Evolutionary conservation across 2,888 invertebrate species (phyloP).

Genomic region (Cosmorhoe ocellata): DNA sequence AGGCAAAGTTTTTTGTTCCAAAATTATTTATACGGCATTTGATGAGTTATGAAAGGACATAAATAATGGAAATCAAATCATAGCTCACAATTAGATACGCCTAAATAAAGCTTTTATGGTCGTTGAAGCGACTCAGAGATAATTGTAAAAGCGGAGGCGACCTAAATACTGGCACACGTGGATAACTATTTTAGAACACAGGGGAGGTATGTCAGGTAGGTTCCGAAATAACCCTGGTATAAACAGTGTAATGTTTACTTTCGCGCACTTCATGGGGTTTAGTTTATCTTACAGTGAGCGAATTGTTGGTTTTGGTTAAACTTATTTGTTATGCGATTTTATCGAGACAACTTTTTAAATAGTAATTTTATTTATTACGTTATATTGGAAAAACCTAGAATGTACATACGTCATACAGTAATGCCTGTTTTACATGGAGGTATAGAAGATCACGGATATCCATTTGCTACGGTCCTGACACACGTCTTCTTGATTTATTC

Average conservation of each 20-base stretch:
- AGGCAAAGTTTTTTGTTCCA: too few species aligned
- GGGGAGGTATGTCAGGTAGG: constrained; percentile 66
- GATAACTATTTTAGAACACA: constrained; percentile 68
- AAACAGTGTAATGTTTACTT: constrained; percentile 37
- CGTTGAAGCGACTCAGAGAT: constrained; percentile 65
- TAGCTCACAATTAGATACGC: constrained; percentile 36
- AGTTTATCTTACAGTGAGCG: constrained; percentile 5
- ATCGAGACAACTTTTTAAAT: too few species aligned
- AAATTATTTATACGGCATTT: not conserved
- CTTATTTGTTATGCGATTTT: not conserved
- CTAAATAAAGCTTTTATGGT: constrained; percentile 44
- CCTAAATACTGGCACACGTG: constrained; percentile 70
- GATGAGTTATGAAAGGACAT: constrained; percentile 1
- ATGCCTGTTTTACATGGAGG: too few species aligned
- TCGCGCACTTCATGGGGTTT: not conserved
- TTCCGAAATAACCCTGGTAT: constrained; percentile 58
- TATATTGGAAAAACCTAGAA: too few species aligned
- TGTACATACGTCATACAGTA: too few species aligned
- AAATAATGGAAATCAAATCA: constrained; percentile 25
- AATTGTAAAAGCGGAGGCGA: constrained; percentile 72
- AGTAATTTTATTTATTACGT: too few species aligned
- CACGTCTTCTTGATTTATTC: too few species aligned
- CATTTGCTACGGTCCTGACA: too few species aligned
- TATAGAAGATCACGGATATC: too few species aligned
- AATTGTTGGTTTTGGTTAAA: constrained; percentile 7